Conservation (phyloP, 30 jellyfish, hydroid and myxozoan species). For the Aurelia sp. region DNA sequence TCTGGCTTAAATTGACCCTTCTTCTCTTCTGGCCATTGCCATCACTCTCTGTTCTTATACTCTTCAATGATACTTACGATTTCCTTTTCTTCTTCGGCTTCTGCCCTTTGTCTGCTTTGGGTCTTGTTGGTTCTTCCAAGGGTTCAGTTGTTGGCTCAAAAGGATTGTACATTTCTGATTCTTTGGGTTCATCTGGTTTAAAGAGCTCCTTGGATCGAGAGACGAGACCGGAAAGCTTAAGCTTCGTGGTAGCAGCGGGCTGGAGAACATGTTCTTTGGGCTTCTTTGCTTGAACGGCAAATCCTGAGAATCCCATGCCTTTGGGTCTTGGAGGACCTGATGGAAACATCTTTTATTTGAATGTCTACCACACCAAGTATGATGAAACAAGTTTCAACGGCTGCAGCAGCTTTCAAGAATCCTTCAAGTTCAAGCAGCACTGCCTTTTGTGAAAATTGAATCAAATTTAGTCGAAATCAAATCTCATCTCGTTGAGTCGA, state of each 20-base stretch:
- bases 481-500: too few species aligned
- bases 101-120: constrained; percentile 1
- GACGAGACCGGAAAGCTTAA: neutral
- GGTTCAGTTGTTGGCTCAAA: constrained; percentile 77
- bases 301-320: constrained; percentile 85
- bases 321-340: constrained; percentile 55
- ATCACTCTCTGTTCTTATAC: too few species aligned
- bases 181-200: constrained; percentile 55
- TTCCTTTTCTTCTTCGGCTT: constrained; percentile 73
- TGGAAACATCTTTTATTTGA: constrained; percentile 22
- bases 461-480: too few species aligned
- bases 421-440: too few species aligned
- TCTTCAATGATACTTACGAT: constrained; percentile 50
- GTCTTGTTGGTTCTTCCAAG: constrained; percentile 48
- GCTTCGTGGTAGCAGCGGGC: constrained; percentile 8
- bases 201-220: constrained; percentile 15
- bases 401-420: too few species aligned
- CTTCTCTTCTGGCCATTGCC: too few species aligned
- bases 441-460: too few species aligned
- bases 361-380: too few species aligned
- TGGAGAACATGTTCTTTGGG: constrained; percentile 22
- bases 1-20: too few species aligned
- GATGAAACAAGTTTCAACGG: too few species aligned
- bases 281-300: constrained; percentile 62
- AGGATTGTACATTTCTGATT: constrained; percentile 80